These are phyloP conservation scores for Eristalis intricaria DNA, from an alignment of 2,888 invertebrate genomes.

Conservation along the genomic window DNA sequence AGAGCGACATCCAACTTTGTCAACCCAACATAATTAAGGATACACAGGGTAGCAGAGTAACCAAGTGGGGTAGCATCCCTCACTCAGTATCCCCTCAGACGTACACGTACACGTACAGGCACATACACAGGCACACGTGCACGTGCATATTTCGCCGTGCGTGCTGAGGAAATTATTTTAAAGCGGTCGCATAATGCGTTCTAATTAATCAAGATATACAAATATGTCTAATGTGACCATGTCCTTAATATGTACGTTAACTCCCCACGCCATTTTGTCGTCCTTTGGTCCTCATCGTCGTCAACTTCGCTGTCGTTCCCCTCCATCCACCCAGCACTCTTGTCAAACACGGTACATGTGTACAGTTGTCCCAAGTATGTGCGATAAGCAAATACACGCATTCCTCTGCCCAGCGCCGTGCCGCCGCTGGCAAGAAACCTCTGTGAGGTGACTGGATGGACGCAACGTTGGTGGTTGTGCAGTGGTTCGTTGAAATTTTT, in stretches of 20 bases:
- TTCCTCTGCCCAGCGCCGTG: background rate
- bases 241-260: slow-evolving; percentile 54
- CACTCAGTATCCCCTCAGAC: too few relatives aligned
- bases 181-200: slow-evolving; percentile 66
- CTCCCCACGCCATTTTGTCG: slow-evolving; percentile 36
- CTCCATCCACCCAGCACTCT: background rate
- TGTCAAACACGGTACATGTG: slow-evolving; percentile 28
- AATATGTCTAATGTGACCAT: slow-evolving; percentile 62
- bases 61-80: slow-evolving; percentile 30
- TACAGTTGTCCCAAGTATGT: slow-evolving; percentile 34
- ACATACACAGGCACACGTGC: slow-evolving; percentile 5
- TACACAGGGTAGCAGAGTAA: slow-evolving; percentile 1
- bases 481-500: slow-evolving; percentile 41
- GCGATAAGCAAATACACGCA: slow-evolving; percentile 49
- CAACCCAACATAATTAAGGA: slow-evolving; percentile 62
- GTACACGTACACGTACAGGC: too few relatives aligned
- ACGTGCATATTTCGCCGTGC: slow-evolving; percentile 18
- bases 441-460: background rate
- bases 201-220: slow-evolving; percentile 69
- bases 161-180: slow-evolving; percentile 63
- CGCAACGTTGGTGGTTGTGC: slow-evolving; percentile 11
- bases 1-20: slow-evolving; percentile 59
- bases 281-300: slow-evolving; percentile 5
- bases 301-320: slow-evolving; percentile 18
- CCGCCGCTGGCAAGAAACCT: background rate